Percentiles rank a stretch among this genome's conserved stretches.
Conservation (phyloP, 2,797 vertebrate species). For the Dendrocincla fuliginosa region DNA sequence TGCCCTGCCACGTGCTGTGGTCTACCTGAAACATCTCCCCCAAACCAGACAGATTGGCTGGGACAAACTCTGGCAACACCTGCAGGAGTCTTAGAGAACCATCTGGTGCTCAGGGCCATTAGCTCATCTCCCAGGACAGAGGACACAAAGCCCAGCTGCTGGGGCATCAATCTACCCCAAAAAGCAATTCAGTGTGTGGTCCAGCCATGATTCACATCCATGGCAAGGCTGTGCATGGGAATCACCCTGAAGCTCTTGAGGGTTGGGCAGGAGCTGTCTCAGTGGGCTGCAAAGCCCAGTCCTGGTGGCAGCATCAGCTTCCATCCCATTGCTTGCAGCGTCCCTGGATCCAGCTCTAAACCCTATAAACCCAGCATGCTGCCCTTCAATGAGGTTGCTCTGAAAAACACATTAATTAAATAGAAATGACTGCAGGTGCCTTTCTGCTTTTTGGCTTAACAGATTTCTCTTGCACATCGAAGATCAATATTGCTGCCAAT, state of each 20-base stretch:
- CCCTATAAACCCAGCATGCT: fast-evolving
- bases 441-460: neutral
- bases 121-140: fast-evolving
- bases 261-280: neutral
- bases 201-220: neutral
- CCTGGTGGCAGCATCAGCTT: neutral
- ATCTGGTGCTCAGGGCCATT: fast-evolving
- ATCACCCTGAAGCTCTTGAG: fast-evolving
- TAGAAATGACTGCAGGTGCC: neutral
- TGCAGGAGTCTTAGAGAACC: neutral
- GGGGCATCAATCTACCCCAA: neutral
- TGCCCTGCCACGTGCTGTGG: neutral
- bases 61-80: neutral
- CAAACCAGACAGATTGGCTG: fast-evolving
- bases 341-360: neutral
- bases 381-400: neutral
- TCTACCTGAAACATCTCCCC: neutral
- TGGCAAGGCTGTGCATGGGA: neutral
- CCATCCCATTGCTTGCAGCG: neutral
- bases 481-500: conserved; percentile 36
- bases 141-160: neutral
- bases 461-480: neutral
- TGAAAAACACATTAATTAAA: neutral
- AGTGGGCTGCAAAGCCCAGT: neutral
- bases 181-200: neutral